phyloP scores from a whole-genome alignment of 2,113 vertebrate species.

The Sprattus sprattus region DNA sequence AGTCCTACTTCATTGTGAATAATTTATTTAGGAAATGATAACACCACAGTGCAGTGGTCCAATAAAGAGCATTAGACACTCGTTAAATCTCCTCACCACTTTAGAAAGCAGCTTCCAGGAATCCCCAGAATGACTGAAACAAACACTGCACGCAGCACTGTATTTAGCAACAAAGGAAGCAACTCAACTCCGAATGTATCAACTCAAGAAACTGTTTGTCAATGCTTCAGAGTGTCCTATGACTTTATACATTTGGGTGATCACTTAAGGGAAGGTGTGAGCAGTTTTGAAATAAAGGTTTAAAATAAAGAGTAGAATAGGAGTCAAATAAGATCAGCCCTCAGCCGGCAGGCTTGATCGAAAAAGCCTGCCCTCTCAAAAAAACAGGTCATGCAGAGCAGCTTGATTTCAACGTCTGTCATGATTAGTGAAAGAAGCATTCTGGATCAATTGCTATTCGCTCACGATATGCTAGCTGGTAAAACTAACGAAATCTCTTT shows the following conservation, averaged over 20 bases:
- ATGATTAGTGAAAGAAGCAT: too few species aligned
- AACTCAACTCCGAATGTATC: not conserved
- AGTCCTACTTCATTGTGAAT: constrained; percentile 41
- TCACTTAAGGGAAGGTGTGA: not conserved
- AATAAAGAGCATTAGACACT: constrained; percentile 39
- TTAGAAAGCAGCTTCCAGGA: constrained; percentile 71
- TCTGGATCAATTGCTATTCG: too few species aligned
- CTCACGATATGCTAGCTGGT: too few species aligned
- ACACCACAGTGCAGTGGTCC: constrained; percentile 34
- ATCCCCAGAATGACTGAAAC: constrained; percentile 62
- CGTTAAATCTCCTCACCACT: constrained; percentile 36
- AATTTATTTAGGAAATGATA: constrained; percentile 49
- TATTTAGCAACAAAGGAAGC: not conserved
- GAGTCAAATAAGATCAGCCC: not conserved
- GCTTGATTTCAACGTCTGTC: not conserved
- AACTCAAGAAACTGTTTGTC: not conserved
- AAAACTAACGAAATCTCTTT: too few species aligned
- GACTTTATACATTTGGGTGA: not conserved
- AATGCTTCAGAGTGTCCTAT: not conserved
- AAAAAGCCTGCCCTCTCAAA: not conserved
- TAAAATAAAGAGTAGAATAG: not conserved
- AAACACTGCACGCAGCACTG: not conserved
- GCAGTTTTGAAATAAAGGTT: not conserved
- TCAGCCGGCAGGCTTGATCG: not conserved
- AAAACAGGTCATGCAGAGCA: not conserved